Conservation (phyloP, 2,797 vertebrate species). For the Sebastiscus tertius region DNA sequence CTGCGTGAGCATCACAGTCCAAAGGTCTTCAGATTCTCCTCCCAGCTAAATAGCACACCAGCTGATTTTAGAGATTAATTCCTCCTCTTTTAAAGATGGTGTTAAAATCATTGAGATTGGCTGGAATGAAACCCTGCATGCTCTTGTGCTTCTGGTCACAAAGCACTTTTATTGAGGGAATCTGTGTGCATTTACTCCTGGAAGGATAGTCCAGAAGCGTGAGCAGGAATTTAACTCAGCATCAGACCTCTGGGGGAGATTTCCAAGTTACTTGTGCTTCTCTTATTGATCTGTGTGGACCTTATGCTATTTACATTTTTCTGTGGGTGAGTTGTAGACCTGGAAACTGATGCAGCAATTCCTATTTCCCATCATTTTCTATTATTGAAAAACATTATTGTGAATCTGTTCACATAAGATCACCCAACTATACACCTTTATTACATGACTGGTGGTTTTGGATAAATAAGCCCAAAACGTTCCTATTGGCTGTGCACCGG, state of each 20-base stretch:
- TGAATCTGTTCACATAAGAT: not conserved
- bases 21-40: conserved; percentile 19
- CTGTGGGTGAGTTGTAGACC: not conserved
- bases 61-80: not conserved
- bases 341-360: not conserved
- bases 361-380: not conserved
- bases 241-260: not conserved
- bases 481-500: no score
- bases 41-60: not conserved
- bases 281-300: not conserved
- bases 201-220: not conserved
- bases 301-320: not conserved
- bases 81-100: not conserved
- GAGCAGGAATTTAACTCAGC: not conserved
- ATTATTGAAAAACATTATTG: not conserved
- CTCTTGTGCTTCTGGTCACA: not conserved
- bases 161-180: not conserved
- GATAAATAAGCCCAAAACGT: not conserved
- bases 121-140: not conserved
- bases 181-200: not conserved
- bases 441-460: not conserved
- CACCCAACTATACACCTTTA: not conserved
- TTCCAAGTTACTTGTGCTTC: not conserved
- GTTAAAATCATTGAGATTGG: not conserved
- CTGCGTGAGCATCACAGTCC: not conserved